Base-by-base conservation (phyloP, 2,888 invertebrate species). In the Notodonta dromedarius region DNA sequence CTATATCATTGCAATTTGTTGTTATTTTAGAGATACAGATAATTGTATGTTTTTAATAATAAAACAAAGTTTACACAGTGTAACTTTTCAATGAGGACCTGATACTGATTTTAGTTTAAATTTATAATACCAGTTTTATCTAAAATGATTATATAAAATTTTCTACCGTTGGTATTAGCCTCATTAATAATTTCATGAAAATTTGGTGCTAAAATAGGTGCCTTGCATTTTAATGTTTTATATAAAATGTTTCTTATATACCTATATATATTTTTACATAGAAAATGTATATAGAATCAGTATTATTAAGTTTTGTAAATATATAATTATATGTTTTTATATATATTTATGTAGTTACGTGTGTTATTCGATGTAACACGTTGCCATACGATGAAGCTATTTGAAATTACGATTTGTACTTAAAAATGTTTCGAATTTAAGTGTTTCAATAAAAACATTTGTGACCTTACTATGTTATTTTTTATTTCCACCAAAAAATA, bases 391-490 rank as follows among this genome's bases (percentile, higher is more conserved):
- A 76, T 73, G 78, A 79, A 72, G 81, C 77, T 82, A 82, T 73
- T 70, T 74, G 55, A 66, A 64, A 69, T 66, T 57, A 50, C 52
- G 61, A 73, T 73, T 76, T 90, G 91, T 91, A 91, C 91, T 91
- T 91, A 91, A 90, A 84, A 82, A 66, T 75, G 67, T 73, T 63
- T 84, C 85, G 87, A 89, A 90, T 86, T 88, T 90, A 89, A 87
- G 87, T 87, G 87, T 86, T 88, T 85, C 78, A 87, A 87, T 87
- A 87, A 87, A 87, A 83, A 75, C 67, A 53, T 67, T 66, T 76
- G 76, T 77, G 81, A 70, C 62, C 67, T 60, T 65, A 57, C 50
- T 55, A 60, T 64, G 50, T 40, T 58, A 60, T 71, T 57, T 57
- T 48, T 65, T 63, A 63, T 42, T 11, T 42, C 42, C 2, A 11